Evolutionary conservation across 2,888 invertebrate species (phyloP), one percentile per base, ranked within the genome.

Genomic region (Aphidius colemani): DNA sequence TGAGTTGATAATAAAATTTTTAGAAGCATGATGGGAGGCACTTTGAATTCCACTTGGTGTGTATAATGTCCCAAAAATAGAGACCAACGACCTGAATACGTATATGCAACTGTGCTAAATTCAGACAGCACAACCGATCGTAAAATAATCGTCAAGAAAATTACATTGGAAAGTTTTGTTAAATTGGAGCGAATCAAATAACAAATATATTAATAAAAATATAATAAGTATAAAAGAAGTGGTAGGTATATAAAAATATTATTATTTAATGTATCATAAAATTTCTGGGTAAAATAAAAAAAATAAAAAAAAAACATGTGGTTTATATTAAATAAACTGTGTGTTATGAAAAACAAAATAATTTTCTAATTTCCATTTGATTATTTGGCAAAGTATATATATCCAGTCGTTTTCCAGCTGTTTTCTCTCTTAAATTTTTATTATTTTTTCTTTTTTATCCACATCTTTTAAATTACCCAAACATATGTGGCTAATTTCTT

Each of bases 1-100:
- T 39, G 45, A 18, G 39, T 40, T 53, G 53, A 56, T 18, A 45
- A 56, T 44, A 11, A 44, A 44, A 11, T 53, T 53, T 56, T 56
- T 44, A 45, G 13, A 11, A 30, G 7, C 53, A 53, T 39, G 43
- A 43, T 56, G 7, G 10, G 18, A 6, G 9, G 13, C 10, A 56
- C 56, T 45, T 30, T 9, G 13, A 9, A 44, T 45, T 56, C 45
- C 56, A 7, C 13, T 45, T 2, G 7, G 8, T 30, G 13, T 9
- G n/a, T n/a, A 56, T 56, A 53, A 39, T 18, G 30, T 10, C 30
- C 45, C 56, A 9, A 18, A 56, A 56, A 56, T 56, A 56, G 13
- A 11, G 30, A 44, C 13, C 56, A 56, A 56, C 18, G 30, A 45
- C 45, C 45, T 44, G 45, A 45, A 44, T 56, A 30, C 10, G 41